Evolutionary conservation across 2,113 vertebrate species (phyloP).

Genomic region (Spizaetus ornatus): DNA sequence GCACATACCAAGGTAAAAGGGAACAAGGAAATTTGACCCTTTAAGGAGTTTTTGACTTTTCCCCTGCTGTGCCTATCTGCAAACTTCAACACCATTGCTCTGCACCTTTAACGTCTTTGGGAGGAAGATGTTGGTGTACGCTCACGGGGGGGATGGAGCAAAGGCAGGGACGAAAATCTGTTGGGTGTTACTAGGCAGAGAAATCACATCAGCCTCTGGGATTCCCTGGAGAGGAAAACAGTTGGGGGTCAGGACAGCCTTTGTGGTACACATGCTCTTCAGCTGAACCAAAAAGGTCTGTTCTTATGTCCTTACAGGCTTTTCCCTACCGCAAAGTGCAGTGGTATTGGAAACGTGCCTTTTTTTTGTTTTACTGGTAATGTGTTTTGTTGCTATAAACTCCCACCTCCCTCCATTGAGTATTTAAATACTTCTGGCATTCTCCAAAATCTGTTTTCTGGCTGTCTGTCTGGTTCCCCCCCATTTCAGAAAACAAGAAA

Average conservation of each 20-base stretch:
- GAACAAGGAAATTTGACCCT: neutral
- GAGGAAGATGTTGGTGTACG: neutral
- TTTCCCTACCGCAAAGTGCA: neutral
- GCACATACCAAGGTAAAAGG: neutral
- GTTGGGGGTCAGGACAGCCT: neutral
- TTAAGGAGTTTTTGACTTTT: neutral
- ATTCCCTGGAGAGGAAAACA: neutral
- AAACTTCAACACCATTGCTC: neutral
- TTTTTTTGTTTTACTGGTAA: neutral
- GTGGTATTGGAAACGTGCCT: neutral
- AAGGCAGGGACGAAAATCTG: neutral
- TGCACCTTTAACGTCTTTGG: neutral
- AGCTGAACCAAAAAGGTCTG: neutral
- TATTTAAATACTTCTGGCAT: neutral
- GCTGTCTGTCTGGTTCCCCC: neutral
- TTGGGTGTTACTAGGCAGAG: constrained; percentile 2
- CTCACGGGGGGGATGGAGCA: neutral
- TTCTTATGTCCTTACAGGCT: neutral
- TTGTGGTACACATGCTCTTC: neutral
- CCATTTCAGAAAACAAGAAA: neutral
- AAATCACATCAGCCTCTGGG: neutral
- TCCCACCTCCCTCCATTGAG: neutral
- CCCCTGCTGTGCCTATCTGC: accelerated
- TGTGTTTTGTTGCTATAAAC: neutral
- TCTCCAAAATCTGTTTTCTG: neutral